Percentiles rank a stretch among this genome's conserved stretches.
Conservation (phyloP, 1,140 invertebrate genomes). For the Chlorops oryzae region DNA sequence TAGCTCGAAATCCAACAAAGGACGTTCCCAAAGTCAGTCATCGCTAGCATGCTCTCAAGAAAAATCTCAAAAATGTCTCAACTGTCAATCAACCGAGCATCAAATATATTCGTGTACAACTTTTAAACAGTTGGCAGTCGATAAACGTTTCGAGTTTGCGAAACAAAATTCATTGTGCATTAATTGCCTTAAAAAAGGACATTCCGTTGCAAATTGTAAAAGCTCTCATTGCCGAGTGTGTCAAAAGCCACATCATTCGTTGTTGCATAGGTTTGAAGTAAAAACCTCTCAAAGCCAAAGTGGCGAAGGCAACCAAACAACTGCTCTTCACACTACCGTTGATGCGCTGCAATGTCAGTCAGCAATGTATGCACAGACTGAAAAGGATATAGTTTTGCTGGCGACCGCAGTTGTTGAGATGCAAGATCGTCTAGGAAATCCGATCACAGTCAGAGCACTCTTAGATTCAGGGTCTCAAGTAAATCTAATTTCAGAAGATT, state of each 20-base stretch:
- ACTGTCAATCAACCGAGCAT: no score
- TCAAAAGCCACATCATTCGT: background rate
- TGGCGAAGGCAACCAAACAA: background rate
- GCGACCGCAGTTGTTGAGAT: conserved; percentile 6
- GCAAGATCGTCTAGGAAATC: background rate
- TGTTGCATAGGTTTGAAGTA: conserved; percentile 1
- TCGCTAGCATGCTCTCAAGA: no score
- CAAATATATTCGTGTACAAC: no score
- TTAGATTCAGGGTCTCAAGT: conserved; percentile 12
- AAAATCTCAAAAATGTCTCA: no score
- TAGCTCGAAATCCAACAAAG: no score
- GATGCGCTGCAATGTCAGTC: background rate
- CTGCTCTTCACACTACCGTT: background rate
- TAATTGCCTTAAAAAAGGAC: no score
- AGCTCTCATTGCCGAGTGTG: conserved; percentile 3
- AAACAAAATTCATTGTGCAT: no score
- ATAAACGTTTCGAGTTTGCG: no score
- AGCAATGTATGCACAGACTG: no score
- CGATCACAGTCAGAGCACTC: conserved; percentile 2
- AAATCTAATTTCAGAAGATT: no score
- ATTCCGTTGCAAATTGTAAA: conserved; percentile 5
- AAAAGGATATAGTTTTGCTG: conserved; percentile 7
- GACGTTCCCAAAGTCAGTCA: no score
- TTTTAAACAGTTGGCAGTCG: no score
- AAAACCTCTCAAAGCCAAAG: background rate